A percentile compares a stretch with the other conserved stretches of the same genome.
These are phyloP conservation scores for Pantherophis guttatus DNA, from an alignment of 2,113 vertebrate species.

Conservation along the genomic window DNA sequence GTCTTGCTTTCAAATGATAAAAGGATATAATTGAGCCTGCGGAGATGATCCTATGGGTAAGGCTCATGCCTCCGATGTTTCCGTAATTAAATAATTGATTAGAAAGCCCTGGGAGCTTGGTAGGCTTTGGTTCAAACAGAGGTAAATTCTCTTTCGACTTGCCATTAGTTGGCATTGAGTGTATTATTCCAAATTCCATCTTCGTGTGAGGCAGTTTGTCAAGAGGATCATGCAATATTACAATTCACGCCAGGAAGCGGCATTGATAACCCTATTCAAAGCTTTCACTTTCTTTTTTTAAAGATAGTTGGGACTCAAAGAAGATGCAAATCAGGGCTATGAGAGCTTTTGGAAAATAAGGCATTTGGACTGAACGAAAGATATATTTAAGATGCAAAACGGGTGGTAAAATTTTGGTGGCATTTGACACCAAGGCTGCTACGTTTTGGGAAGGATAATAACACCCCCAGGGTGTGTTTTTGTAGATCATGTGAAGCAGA, in stretches of 20 bases:
- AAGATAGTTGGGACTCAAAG: not conserved
- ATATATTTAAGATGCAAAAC: slow-evolving; percentile 15
- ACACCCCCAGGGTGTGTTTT: not conserved
- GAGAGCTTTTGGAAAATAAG: slow-evolving; percentile 11
- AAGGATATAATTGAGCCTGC: not conserved
- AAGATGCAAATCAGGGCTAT: slow-evolving; percentile 9
- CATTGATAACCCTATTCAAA: not conserved
- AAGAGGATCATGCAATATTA: not conserved
- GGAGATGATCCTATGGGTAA: not conserved
- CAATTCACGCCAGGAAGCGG: not conserved
- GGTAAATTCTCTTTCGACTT: not conserved
- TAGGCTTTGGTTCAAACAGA: not conserved
- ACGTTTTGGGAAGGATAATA: not conserved
- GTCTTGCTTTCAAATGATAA: not conserved
- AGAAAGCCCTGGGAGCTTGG: not conserved
- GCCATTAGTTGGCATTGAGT: not conserved
- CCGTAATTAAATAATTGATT: slow-evolving; percentile 12
- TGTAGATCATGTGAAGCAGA: not conserved
- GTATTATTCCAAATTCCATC: not conserved
- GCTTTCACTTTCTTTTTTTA: not conserved
- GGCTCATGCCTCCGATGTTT: not conserved
- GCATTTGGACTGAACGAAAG: slow-evolving; percentile 36
- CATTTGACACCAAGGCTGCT: not conserved
- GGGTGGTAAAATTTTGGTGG: not conserved
- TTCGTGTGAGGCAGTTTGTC: not conserved